Conservation (phyloP, 2,888 invertebrate genomes). For the Drosophila macrospina region DNA sequence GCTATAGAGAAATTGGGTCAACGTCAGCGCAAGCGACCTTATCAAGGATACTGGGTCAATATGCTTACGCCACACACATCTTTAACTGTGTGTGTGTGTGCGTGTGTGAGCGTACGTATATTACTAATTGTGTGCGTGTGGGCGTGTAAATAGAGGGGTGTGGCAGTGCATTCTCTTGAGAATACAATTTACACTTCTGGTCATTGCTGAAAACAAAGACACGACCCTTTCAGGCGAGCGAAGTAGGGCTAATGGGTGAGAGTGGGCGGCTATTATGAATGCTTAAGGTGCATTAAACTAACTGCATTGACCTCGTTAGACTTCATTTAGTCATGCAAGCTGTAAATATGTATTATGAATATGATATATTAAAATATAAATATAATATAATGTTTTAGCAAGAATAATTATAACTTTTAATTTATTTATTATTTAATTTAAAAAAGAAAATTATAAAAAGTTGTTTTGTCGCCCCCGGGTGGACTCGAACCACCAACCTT, state of each 20-base stretch:
- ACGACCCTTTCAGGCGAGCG: background rate
- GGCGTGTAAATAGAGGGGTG: conserved; percentile 26
- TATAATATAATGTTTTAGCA: too few species aligned
- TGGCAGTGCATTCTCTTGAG: conserved; percentile 44
- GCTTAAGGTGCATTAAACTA: conserved; percentile 73
- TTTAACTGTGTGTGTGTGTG: conserved; percentile 5
- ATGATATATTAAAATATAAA: background rate
- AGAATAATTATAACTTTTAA: background rate
- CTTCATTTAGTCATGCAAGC: conserved; percentile 28
- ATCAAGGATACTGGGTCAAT: conserved; percentile 78
- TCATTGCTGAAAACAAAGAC: conserved; percentile 22
- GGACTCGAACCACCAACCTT: conserved; percentile 99
- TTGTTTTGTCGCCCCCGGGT: conserved; percentile 91
- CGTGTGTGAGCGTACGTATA: conserved; percentile 1
- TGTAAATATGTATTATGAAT: background rate
- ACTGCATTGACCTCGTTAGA: conserved; percentile 82
- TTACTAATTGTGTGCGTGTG: conserved; percentile 33
- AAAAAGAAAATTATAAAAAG: conserved; percentile 78
- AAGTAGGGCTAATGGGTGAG: conserved; percentile 24
- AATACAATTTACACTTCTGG: conserved; percentile 42
- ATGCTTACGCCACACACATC: conserved; percentile 62
- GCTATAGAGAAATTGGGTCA: conserved; percentile 63
- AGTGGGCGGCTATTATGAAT: conserved; percentile 27
- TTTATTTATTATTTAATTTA: background rate
- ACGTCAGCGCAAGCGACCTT: conserved; percentile 65